These are phyloP conservation scores for Lucilia sericata DNA, from an alignment of 1,140 invertebrate genomes.

Conservation along the genomic window DNA sequence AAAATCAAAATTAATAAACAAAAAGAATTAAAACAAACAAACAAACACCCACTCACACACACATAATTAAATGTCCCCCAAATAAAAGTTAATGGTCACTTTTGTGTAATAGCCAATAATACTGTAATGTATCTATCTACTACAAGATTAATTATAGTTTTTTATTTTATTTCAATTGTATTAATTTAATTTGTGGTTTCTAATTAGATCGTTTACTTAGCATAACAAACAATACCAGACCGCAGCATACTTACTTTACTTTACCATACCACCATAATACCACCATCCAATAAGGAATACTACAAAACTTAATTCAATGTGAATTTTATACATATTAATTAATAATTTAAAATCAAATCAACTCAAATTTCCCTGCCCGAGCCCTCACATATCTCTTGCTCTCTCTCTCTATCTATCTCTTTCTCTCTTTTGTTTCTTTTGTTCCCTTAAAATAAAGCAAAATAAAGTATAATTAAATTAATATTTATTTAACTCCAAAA, in stretches of 20 bases:
- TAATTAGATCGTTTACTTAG: conserved; percentile 3
- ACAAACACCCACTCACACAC: too few relatives aligned
- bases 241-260: not conserved
- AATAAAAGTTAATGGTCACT: not conserved
- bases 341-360: not conserved
- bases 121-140: not conserved
- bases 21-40: not conserved
- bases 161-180: not conserved
- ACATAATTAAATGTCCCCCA: not conserved
- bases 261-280: not conserved
- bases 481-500: conserved; percentile 39
- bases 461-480: not conserved
- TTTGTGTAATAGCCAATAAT: not conserved
- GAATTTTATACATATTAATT: conserved; percentile 33
- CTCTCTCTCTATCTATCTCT: conserved; percentile 49
- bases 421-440: conserved; percentile 25
- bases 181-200: conserved; percentile 17
- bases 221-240: conserved; percentile 30
- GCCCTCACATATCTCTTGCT: conserved; percentile 60
- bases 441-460: not conserved
- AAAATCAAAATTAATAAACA: not conserved
- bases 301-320: conserved; percentile 38
- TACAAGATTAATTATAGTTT: not conserved
- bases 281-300: conserved; percentile 30
- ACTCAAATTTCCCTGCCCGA: conserved; percentile 58